phyloP scores from a whole-genome alignment of 2,797 vertebrate genomes.

The Etheostoma perlongum region DNA sequence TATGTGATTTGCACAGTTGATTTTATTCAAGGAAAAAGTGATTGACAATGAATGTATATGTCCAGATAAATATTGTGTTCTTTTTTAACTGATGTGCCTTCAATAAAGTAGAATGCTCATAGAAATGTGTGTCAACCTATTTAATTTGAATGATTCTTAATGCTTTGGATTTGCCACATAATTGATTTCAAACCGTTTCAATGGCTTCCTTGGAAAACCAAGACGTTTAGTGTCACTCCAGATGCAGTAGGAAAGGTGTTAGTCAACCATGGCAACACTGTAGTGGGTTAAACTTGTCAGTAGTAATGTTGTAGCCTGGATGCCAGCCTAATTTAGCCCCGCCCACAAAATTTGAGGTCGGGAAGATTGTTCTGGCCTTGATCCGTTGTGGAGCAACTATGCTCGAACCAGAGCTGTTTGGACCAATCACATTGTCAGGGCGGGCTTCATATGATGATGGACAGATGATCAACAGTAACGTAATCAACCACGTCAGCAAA shows the following conservation, averaged over 20 bases:
- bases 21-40: conserved; percentile 46
- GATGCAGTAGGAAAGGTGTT: too few relatives aligned
- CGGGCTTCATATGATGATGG: too few relatives aligned
- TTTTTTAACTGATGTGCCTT: conserved; percentile 84
- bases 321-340: too few relatives aligned
- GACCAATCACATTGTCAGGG: too few relatives aligned
- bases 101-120: conserved; percentile 77
- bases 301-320: too few relatives aligned
- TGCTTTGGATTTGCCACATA: neutral
- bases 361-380: too few relatives aligned
- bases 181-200: neutral
- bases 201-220: neutral
- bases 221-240: neutral
- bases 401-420: too few relatives aligned
- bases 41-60: conserved; percentile 74
- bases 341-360: too few relatives aligned
- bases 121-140: neutral
- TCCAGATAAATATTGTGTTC: conserved; percentile 63
- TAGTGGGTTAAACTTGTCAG: too few relatives aligned
- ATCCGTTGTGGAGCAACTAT: too few relatives aligned
- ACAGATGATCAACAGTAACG: too few relatives aligned
- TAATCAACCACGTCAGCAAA: too few relatives aligned
- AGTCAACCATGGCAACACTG: neutral
- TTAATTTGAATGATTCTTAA: neutral
- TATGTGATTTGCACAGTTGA: conserved; percentile 20